These are phyloP conservation scores for Astur gentilis DNA, from an alignment of 2,113 vertebrate species.

Conservation along the genomic window DNA sequence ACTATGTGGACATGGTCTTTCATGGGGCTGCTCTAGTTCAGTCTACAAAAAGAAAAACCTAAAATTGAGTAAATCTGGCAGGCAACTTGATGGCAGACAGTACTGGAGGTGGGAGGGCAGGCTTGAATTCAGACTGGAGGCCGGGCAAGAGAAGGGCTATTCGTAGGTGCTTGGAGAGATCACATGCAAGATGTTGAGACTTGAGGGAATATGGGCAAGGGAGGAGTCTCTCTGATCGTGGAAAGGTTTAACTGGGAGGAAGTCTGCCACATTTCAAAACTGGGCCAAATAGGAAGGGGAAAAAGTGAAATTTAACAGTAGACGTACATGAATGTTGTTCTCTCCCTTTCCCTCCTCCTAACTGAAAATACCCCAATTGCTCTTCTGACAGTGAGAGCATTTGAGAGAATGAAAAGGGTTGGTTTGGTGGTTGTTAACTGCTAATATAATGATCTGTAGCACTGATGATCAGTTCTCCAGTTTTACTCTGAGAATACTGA, in stretches of 20 bases:
- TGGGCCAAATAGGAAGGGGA: background rate
- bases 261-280: background rate
- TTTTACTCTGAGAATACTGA: background rate
- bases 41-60: background rate
- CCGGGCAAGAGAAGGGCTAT: background rate
- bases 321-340: accelerated
- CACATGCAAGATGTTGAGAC: background rate
- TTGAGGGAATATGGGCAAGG: background rate
- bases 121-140: accelerated
- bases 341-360: background rate
- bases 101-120: background rate
- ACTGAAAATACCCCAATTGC: accelerated
- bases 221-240: background rate
- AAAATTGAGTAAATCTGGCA: background rate
- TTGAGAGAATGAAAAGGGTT: background rate
- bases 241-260: background rate
- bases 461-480: background rate
- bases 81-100: background rate
- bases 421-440: background rate
- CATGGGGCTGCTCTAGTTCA: background rate
- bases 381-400: background rate
- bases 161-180: background rate
- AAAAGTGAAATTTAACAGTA: background rate
- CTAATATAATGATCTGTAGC: background rate
- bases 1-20: background rate